A percentile compares a stretch with the other conserved stretches of the same genome.
Conservation (phyloP, 2,797 vertebrate genomes). For the Epinephelus malabaricus region DNA sequence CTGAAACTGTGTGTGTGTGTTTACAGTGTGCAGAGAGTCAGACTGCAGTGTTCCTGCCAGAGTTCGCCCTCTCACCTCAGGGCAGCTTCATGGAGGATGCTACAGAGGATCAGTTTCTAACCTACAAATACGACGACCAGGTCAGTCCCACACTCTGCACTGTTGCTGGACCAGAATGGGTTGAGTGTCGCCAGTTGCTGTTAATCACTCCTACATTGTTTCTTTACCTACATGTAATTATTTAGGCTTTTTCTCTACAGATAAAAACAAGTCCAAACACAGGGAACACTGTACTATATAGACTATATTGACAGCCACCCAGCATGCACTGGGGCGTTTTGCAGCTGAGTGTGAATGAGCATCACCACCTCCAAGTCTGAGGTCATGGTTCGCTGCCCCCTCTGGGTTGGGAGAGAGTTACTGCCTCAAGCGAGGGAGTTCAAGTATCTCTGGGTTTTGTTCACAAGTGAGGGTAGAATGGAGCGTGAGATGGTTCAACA, state of each 20-base stretch:
- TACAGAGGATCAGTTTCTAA: slow-evolving; percentile 92
- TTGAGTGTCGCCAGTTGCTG: not conserved
- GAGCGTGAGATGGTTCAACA: too few species aligned
- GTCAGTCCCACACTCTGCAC: slow-evolving; percentile 76
- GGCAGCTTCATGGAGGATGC: slow-evolving; percentile 95
- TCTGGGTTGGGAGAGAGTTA: too few species aligned
- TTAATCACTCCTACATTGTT: not conserved
- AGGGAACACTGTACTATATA: too few species aligned
- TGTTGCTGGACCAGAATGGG: not conserved
- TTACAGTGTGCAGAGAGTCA: slow-evolving; percentile 85
- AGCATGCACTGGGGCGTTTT: too few species aligned
- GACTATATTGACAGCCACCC: too few species aligned
- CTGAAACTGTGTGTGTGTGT: not conserved
- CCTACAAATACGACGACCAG: slow-evolving; percentile 93
- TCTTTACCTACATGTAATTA: not conserved
- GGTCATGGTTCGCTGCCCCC: too few species aligned
- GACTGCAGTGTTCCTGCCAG: slow-evolving; percentile 91
- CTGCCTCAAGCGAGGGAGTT: too few species aligned
- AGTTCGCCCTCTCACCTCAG: slow-evolving; percentile 94
- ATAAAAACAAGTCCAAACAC: not conserved
- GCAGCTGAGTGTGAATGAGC: too few species aligned
- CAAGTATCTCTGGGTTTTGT: too few species aligned
- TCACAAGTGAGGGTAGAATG: too few species aligned
- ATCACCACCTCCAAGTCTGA: too few species aligned
- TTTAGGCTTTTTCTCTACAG: not conserved